Evolutionary conservation across 2,797 vertebrate species (phyloP).

Genomic region (Sardinella longiceps): DNA sequence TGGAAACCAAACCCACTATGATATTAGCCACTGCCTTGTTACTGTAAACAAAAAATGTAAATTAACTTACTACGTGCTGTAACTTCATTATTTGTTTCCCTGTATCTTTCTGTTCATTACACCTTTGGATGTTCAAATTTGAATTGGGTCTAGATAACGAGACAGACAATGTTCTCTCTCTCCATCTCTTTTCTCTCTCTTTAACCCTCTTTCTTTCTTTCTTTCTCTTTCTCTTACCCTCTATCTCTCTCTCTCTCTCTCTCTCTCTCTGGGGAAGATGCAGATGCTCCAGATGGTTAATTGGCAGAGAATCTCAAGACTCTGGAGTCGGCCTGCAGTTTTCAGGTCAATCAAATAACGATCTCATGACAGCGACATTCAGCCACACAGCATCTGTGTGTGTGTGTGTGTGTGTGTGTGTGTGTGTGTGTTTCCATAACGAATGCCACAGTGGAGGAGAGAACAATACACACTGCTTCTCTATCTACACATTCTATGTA

Average conservation of each 20-base stretch:
- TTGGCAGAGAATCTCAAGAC: conserved; percentile 23
- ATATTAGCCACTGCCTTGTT: no score
- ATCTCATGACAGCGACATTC: background rate
- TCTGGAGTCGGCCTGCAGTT: background rate
- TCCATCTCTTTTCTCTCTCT: conserved; percentile 45
- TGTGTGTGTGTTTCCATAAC: background rate
- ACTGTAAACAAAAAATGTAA: no score
- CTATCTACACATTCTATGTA: background rate
- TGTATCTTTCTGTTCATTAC: conserved; percentile 1
- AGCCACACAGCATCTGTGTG: conserved; percentile 25
- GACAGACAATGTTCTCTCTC: background rate
- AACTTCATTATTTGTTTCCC: conserved; percentile 23
- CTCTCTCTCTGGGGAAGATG: background rate
- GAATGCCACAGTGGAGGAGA: no score
- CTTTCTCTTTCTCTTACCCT: conserved; percentile 49
- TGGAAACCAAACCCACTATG: no score
- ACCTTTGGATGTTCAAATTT: no score
- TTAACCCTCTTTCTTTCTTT: conserved; percentile 53
- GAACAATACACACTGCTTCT: no score
- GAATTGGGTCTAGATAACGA: no score
- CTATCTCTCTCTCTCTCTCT: conserved; percentile 47
- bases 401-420: conserved; percentile 23
- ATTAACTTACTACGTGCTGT: no score
- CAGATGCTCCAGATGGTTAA: background rate
- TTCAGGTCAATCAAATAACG: conserved; percentile 9